Base-by-base conservation (phyloP, 1,140 invertebrate species). In the Xylocopa sonorina region DNA sequence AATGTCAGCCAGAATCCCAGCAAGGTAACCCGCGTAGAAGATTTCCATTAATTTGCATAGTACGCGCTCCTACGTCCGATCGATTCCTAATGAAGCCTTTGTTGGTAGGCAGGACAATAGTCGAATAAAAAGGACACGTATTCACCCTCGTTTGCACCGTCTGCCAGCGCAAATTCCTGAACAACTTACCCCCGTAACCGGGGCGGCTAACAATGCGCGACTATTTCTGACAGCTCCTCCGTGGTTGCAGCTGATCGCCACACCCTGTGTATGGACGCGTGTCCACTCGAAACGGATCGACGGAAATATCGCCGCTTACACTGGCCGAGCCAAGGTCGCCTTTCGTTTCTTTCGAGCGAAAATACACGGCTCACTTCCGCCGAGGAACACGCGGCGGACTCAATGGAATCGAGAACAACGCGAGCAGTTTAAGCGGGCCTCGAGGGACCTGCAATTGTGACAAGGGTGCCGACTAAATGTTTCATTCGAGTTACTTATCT, bases 31-130 rank as follows among this genome's bases (percentile, higher is more conserved):
- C n/a, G 32, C 12, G n/a, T 3, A n/a, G 6, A 18, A 24, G 24
- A 43, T 64, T 50, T 66, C 32, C 34, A 66, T 66, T 66, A 67
- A 75, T 75, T 66, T 41, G 3, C 21, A 34, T 24, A 6, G 12
- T 12, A 16, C 14, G 6, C 43, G 14, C 7, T 27, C 34, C n/a
- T 9, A 16, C 0, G 2, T 9, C 12, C 48, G 34, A 75, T 75
- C 24, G 73, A 55, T 67, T 43, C 24, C 7, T 75, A 66, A 67
- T 29, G 38, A 75, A 75, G 73, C 62, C 34, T 67, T 75, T 67
- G 73, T 63, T 53, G 43, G 34, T 21, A 2, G 3, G 3, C 14
- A 3, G 38, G 27, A 66, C 32, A 50, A 60, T 50, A 32, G 57
- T 67, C 60, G 50, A 64, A 75, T 53, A 67, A 75, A 75, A 53